These are phyloP conservation scores for Cyrtodaria siliqua DNA, from an alignment of 2,888 invertebrate species.

Conservation along the genomic window DNA sequence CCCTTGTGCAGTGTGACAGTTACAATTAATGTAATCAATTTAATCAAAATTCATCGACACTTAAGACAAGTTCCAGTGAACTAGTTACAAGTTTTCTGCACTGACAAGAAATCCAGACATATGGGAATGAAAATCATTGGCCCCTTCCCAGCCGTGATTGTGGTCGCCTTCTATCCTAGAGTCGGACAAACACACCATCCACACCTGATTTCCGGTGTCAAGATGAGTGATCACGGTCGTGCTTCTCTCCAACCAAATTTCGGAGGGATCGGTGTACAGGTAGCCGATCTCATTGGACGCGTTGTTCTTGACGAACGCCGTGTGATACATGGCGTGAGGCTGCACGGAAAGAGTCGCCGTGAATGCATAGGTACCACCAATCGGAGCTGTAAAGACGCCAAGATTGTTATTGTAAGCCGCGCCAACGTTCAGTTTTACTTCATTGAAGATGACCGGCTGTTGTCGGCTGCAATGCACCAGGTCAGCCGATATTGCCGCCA, in stretches of 20 bases:
- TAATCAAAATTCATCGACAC: too few relatives aligned
- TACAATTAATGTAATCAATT: too few relatives aligned
- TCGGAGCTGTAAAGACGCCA: constrained; percentile 42
- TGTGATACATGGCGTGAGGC: constrained; percentile 16
- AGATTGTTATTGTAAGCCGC: constrained; percentile 34
- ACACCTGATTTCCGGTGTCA: constrained; percentile 36
- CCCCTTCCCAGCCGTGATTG: constrained; percentile 40
- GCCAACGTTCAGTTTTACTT: constrained; percentile 34
- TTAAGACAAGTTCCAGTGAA: too few relatives aligned
- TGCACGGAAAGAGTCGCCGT: constrained; percentile 24
- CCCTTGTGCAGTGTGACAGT: too few relatives aligned
- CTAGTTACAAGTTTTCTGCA: too few relatives aligned
- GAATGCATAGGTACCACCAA: constrained; percentile 41
- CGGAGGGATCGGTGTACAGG: constrained; percentile 25
- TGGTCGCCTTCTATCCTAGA: constrained; percentile 37
- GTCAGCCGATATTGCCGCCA: constrained; percentile 27
- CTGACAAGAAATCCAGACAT: constrained; percentile 45
- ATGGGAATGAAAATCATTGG: constrained; percentile 46
- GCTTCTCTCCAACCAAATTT: constrained; percentile 35
- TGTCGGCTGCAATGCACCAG: constrained; percentile 26
- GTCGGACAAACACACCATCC: constrained; percentile 49
- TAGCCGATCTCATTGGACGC: constrained; percentile 42
- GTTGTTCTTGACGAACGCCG: constrained; percentile 32
- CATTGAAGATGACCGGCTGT: constrained; percentile 48
- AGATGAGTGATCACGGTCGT: constrained; percentile 39